phyloP scores from a whole-genome alignment of 2,113 vertebrate genomes.

The Myodes glareolus region DNA sequence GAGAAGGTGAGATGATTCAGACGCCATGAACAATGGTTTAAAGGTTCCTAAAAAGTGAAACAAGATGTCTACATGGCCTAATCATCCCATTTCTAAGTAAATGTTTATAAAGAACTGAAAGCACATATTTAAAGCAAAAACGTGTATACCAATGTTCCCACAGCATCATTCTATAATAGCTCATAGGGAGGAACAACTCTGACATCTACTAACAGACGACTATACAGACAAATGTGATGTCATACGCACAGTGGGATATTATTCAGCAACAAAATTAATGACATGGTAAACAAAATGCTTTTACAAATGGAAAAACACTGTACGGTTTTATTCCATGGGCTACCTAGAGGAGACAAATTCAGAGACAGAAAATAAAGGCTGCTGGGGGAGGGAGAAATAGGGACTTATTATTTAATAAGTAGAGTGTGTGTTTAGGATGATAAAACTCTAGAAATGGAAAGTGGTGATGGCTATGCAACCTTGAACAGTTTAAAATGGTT shows the following conservation, averaged over 20 bases:
- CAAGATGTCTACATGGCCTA: neutral
- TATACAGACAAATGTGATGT: no score
- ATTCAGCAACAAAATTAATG: neutral
- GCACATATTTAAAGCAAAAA: neutral
- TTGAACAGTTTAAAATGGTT: neutral
- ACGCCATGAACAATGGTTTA: neutral
- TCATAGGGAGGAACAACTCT: neutral
- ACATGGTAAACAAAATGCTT: neutral
- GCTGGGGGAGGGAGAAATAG: neutral
- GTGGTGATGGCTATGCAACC: neutral
- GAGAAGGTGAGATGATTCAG: neutral
- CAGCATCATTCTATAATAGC: neutral
- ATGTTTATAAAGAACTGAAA: neutral
- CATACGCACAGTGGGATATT: neutral
- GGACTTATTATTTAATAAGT: neutral
- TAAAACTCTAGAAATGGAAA: neutral
- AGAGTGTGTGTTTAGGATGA: neutral
- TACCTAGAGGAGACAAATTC: neutral
- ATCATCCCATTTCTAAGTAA: neutral
- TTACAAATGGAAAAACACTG: neutral
- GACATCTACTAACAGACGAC: neutral
- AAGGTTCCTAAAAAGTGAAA: neutral
- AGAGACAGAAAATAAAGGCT: neutral
- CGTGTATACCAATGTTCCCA: neutral
- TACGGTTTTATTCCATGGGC: neutral